Evolutionary conservation across 2,888 invertebrate genomes (phyloP), one percentile per base, ranked within the genome.

Genomic region (Drosophila paranaensis): DNA sequence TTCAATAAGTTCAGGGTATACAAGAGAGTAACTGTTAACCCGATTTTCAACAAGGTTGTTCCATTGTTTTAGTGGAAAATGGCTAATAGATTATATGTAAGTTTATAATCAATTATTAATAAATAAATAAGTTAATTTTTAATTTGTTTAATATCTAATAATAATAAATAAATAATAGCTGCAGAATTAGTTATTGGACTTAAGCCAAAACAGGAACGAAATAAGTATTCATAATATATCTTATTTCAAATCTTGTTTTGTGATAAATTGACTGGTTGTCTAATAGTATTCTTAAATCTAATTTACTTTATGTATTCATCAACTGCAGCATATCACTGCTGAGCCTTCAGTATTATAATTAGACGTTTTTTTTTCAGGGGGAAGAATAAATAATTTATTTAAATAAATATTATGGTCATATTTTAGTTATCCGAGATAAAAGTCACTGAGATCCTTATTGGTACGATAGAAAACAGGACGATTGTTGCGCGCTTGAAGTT

Each of bases 401-500:
- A 6, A 10, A 27, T 39, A 39, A 39, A 39, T 35, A 53, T 14
- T 33, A 14, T 40, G 39, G 27, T 20, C 3, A 13, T n/a, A 14
- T 6, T 16, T 2, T 9, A n/a, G 45, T 20, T 48, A 42, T n/a
- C 61, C 51, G n/a, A 53, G 25, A 10, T 43, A 55, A 48, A n/a
- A 61, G 14, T 16, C n/a, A 54, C 16, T 45, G 2, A 48, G 1
- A 27, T 54, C 25, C 14, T 71, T 71, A 1, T 50, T 60, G 10
- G 58, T 42, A 42, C 86, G 74, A 43, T 78, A 85, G 42, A 71
- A 69, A 2, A 86, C 75, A 0, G 61, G 53, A 4, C 86, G 74
- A 27, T 64, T 69, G 37, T 88, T 83, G 14, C 75, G 69, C 0
- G 76, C 64, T n/a, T 91, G 91, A 10, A 85, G 39, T 0, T 63